Conservation (phyloP, 2,113 vertebrate genomes). For the Colossoma macropomum region DNA sequence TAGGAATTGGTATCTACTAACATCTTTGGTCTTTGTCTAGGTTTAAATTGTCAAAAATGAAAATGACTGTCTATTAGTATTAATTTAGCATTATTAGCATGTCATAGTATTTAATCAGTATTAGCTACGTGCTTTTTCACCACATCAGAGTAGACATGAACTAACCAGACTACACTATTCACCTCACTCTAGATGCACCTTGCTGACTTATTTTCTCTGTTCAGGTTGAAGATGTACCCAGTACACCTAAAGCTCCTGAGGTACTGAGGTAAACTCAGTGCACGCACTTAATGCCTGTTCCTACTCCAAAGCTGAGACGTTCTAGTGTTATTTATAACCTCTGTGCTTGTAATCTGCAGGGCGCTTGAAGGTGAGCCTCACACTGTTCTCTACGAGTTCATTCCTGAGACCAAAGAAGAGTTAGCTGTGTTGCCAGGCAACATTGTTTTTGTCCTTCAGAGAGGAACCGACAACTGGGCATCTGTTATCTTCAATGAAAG, state of each 20-base stretch:
- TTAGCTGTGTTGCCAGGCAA: slow-evolving; percentile 92
- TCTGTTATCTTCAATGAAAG: slow-evolving; percentile 93
- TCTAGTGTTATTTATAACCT: neutral
- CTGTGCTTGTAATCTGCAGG: slow-evolving; percentile 68
- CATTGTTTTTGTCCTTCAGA: slow-evolving; percentile 93
- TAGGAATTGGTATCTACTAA: too few relatives aligned
- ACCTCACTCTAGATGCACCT: neutral
- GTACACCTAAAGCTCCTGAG: slow-evolving; percentile 85
- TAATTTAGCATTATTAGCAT: neutral
- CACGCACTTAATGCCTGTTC: neutral
- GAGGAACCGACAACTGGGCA: slow-evolving; percentile 92
- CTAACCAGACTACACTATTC: neutral
- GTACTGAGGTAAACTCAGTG: slow-evolving; percentile 83
- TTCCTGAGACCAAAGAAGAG: slow-evolving; percentile 87
- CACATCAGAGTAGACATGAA: neutral
- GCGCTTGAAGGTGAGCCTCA: slow-evolving; percentile 89
- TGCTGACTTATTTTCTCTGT: neutral
- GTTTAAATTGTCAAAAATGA: too few relatives aligned
- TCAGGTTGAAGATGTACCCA: slow-evolving; percentile 77
- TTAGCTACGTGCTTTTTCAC: neutral
- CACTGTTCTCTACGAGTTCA: slow-evolving; percentile 88
- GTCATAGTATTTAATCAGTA: neutral
- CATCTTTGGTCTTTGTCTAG: too few relatives aligned
- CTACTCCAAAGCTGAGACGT: neutral
- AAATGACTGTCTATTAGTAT: too few relatives aligned